Evolutionary conservation across 2,888 invertebrate genomes (phyloP), one percentile per base, ranked within the genome.

Genomic region (Andrena flavipes): DNA sequence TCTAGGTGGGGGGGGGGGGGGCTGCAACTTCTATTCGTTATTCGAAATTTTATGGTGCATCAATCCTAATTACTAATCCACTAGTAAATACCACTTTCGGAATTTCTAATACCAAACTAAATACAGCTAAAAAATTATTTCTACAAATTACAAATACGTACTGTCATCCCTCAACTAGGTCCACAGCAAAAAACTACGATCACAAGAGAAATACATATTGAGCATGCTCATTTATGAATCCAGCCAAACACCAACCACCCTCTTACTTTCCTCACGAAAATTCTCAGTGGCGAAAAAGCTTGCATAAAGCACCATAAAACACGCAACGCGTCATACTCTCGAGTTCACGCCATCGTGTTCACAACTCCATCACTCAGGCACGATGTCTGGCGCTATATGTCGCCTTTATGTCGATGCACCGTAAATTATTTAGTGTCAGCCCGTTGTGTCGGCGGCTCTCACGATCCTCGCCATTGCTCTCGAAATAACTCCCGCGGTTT

Each of bases 401-500:
- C 42, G 49, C 8, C 16, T 30, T 54, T 54, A 30, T 23, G 16
- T 26, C 75, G 49, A 3, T n/a, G 48, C 7, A 10, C 56, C 62
- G 68, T 76, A 78, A 78, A 79, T 67, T 78, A 78, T 74, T 74
- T 78, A 62, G 23, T 16, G 35, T 30, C 20, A 30, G 0, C 20
- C 5, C 10, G 29, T 23, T 26, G n/a, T 26, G 26, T 51, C 59
- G 29, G 13, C 20, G 49, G 8, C 30, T 49, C 42, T 26, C 10
- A 26, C 48, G 60, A 26, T n/a, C 29, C 62, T n/a, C 29, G 69
- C 13, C 29, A 77, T 77, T 77, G 62, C 62, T 81, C 69, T 81
- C 29, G 64, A 26, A 67, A 82, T 65, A 75, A 75, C 83, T 75
- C 42, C 23, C 49, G 56, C 16, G 74, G 72, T 67, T 73, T 76